Base-by-base conservation (phyloP, 2,113 vertebrate genomes). In the Neolamprologus sp. region DNA sequence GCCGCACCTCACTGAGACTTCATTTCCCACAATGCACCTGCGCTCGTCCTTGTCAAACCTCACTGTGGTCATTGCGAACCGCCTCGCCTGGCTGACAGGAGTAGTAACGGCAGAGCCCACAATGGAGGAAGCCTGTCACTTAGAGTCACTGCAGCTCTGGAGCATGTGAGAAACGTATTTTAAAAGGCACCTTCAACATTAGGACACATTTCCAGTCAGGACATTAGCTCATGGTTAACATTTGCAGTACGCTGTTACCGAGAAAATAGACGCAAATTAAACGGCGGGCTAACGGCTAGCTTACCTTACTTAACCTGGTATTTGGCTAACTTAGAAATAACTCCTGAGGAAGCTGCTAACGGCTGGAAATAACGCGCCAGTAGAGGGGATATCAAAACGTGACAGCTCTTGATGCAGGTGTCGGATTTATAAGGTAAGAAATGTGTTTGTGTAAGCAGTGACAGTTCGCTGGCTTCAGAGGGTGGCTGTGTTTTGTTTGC, bases 1-100 rank as follows among this genome's bases (percentile, higher is more conserved):
- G 57, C 73, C 7, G 14, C 35, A 16, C 6, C 30, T n/a, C 42
- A 1, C 1, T 5, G 5, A 17, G 13, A 96, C 96, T 96, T 0
- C 95, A 93, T 92, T 93, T 94, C 96, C 97, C 97, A 95, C 6
- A 93, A 95, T 95, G 53, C 96, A 30, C 0, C 6, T 1, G 26
- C 23, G 28, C 81, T 88, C 90, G 91, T 84, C 90, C 94, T 94
- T 94, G 88, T 86, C 92, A 91, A 88, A 81, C 49, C 73, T 49
- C 45, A 2, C 55, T 81, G 81, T 79, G 83, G 83, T 75, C 83
- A 55, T 85, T 92, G 84, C 68, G 71, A 71, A 55, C 85, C 7
- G 26, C 49, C 10, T 37, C 19, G 10, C 26, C 16, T 84, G 65
- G 47, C 57, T 88, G 87, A 87, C 88, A 89, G 92, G 42, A 85